A percentile compares a stretch with the other conserved stretches of the same genome.
Conservation (phyloP, 2,888 invertebrate genomes). For the Lithosia quadra region DNA sequence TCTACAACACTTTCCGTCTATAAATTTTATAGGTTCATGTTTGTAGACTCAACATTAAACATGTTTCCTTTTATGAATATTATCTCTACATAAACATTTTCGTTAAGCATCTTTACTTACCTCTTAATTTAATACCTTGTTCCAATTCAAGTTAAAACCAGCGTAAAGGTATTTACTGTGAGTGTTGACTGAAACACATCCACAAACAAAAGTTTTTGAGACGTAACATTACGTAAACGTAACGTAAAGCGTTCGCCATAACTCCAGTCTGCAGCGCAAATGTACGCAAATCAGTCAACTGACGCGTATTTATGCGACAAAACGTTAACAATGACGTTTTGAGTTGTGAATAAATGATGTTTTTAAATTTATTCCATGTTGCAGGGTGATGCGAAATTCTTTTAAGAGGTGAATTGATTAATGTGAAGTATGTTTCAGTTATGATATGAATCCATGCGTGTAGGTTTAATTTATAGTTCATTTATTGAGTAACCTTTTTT, state of each 20-base stretch:
- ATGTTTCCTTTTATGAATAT: background rate
- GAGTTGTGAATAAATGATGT: constrained; percentile 37
- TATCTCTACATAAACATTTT: background rate
- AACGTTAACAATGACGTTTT: constrained; percentile 33
- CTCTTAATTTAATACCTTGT: background rate
- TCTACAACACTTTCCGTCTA: no score
- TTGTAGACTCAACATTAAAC: background rate
- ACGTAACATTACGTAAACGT: constrained; percentile 8
- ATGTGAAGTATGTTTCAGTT: constrained; percentile 30
- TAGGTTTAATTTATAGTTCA: no score
- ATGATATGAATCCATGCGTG: background rate
- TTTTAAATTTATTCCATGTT: constrained; percentile 33
- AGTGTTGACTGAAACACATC: constrained; percentile 6
- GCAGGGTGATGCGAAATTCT: constrained; percentile 17
- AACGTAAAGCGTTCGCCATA: constrained; percentile 9
- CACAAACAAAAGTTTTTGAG: constrained; percentile 16
- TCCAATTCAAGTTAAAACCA: background rate
- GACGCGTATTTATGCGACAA: constrained; percentile 34
- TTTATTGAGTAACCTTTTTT: no score
- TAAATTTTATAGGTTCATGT: background rate
- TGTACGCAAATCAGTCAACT: constrained; percentile 52
- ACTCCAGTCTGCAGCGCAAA: constrained; percentile 27
- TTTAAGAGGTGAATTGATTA: constrained; percentile 39
- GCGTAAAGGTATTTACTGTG: background rate
- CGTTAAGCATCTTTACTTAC: background rate